Percentiles rank a stretch among this genome's conserved stretches.
These are phyloP conservation scores for Cryptocephalus primarius DNA, from an alignment of 2,888 invertebrate species.

Conservation along the genomic window DNA sequence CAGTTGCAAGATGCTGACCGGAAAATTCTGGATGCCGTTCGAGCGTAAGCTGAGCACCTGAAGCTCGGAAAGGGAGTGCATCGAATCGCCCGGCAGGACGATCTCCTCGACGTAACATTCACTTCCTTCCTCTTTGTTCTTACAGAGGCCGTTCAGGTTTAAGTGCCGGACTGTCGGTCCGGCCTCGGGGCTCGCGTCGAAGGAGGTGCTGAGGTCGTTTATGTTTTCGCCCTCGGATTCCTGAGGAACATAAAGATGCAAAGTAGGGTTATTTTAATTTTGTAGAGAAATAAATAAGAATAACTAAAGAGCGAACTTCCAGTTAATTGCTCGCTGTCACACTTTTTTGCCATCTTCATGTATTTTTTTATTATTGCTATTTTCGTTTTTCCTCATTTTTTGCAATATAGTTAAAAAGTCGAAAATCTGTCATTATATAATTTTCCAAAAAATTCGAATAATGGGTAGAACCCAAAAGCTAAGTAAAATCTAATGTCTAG, in stretches of 20 bases:
- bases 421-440: too few species aligned
- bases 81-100: slow-evolving; percentile 31
- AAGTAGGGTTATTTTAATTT: slow-evolving; percentile 1
- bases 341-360: too few species aligned
- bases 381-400: too few species aligned
- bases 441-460: too few species aligned
- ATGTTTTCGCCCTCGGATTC: slow-evolving; percentile 7
- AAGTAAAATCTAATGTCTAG: too few species aligned
- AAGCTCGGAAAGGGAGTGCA: slow-evolving; percentile 30
- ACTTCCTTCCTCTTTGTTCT: slow-evolving; percentile 16
- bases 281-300: too few species aligned
- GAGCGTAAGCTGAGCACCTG: slow-evolving; percentile 36
- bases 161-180: slow-evolving; percentile 22
- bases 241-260: neutral
- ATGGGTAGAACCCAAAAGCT: too few species aligned
- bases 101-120: slow-evolving; percentile 32
- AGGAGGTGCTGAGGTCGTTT: slow-evolving; percentile 4
- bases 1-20: slow-evolving; percentile 48
- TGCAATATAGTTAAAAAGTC: too few species aligned
- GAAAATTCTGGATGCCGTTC: slow-evolving; percentile 50
- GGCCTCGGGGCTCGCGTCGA: slow-evolving; percentile 7
- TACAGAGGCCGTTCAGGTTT: slow-evolving; percentile 34
- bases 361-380: too few species aligned
- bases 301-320: too few species aligned
- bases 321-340: too few species aligned